These are phyloP conservation scores for Nemotelus nigrinus DNA, from an alignment of 2,888 invertebrate genomes.

Conservation along the genomic window DNA sequence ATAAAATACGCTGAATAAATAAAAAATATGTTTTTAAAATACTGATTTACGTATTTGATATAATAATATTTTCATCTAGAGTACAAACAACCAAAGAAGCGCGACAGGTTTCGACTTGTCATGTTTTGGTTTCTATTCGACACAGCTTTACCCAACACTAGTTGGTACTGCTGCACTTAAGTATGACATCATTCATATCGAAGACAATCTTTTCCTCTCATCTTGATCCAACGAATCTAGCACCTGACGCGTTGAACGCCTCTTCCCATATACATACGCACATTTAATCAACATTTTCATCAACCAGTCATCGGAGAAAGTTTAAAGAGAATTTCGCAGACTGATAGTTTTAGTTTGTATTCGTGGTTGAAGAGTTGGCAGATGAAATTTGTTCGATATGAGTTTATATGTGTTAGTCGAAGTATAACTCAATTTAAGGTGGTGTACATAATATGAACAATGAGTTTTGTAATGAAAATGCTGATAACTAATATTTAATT, in stretches of 20 bases:
- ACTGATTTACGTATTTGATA: too few species aligned
- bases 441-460: too few species aligned
- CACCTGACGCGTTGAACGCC: background rate
- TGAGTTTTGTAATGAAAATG: too few species aligned
- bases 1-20: too few species aligned
- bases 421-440: too few species aligned
- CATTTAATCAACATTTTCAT: background rate
- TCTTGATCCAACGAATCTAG: background rate
- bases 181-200: background rate
- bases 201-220: background rate
- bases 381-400: too few species aligned
- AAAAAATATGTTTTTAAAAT: too few species aligned
- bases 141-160: too few species aligned
- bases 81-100: background rate
- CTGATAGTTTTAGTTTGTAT: background rate
- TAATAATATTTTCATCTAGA: background rate
- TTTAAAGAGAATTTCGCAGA: background rate
- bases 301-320: conserved; percentile 17
- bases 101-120: background rate
- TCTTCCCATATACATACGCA: background rate
- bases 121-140: background rate
- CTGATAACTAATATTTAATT: too few species aligned
- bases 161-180: too few species aligned
- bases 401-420: too few species aligned
- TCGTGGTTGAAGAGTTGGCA: too few species aligned